Evolutionary conservation across 2,797 vertebrate genomes (phyloP), one percentile per base, ranked within the genome.

Genomic region (Phoebastria nigripes): DNA sequence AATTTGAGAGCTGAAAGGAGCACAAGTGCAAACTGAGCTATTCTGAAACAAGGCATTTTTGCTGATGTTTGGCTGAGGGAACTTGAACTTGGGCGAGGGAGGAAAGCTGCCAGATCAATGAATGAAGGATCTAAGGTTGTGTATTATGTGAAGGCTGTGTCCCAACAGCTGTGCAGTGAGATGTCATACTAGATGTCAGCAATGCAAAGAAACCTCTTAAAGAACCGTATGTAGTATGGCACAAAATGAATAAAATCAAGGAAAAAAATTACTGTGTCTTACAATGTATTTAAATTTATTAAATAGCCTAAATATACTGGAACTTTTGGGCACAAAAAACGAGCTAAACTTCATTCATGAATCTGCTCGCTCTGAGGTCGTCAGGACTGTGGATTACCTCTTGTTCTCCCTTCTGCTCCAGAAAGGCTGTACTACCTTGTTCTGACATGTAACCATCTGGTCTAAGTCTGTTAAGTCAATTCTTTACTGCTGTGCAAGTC

Each of bases 381-480:
- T 15, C 52, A 35, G 83, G 66, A 3, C 84, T 33, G 25, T 47
- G 58, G n/a, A 22, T 87, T 79, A 8, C 44, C 35, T 70, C 47
- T 46, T 0, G 0, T 29, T 55, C 71, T 80, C 47, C 71, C 70
- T 87, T 62, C 66, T 67, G 74, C 81, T 80, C 55, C 44, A 77
- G 66, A 11, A 74, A 49, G 74, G 80, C 94, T 79, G 65, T 11
- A 0, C 59, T 66, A 0, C 67, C 87, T 52, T 80, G 71, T 56
- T 85, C 80, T 93, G 94, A 63, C 67, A 15, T 49, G 73, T 55
- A 35, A 11, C 87, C 94, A 94, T 90, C 87, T 95, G 92, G 12
- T 62, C 70, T 4, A 0, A 26, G 86, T 56, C 89, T 77, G 67
- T 15, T 19, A 8, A 93, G 70, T 24, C 59, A 62, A 2, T 49